Percentiles rank a stretch among this genome's conserved stretches.
Evolutionary conservation across 2,113 vertebrate species (phyloP).

Genomic region (Catharus minimus): DNA sequence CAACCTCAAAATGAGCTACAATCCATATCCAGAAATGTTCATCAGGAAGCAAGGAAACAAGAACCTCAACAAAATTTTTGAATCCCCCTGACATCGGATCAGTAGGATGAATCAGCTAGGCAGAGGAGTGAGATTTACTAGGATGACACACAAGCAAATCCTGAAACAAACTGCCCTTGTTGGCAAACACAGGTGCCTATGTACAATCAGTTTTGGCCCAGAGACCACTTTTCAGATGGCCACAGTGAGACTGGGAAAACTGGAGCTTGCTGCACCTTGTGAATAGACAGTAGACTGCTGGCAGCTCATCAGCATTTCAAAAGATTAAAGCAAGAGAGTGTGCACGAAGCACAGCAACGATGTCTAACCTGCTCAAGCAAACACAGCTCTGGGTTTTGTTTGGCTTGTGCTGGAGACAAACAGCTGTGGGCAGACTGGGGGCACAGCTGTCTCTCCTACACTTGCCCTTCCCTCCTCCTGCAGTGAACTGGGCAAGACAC

Average conservation of each 20-base stretch:
- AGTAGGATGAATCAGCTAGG: neutral
- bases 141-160: neutral
- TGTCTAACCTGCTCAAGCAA: neutral
- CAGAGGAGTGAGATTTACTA: neutral
- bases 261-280: neutral
- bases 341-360: neutral
- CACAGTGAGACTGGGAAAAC: neutral
- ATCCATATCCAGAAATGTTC: neutral
- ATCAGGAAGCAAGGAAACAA: neutral
- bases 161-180: neutral
- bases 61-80: neutral
- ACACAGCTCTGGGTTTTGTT: neutral
- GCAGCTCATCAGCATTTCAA: neutral
- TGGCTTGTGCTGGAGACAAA: neutral
- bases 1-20: neutral
- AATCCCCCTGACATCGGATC: neutral
- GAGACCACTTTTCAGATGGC: neutral
- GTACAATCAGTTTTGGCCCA: neutral
- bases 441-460: accelerated
- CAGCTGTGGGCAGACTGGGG: accelerated
- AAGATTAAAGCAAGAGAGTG: neutral
- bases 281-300: neutral
- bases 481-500: accelerated
- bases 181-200: accelerated
- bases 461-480: neutral